phyloP scores from a whole-genome alignment of 2,113 vertebrate genomes.

The Podarcis cretensis region DNA sequence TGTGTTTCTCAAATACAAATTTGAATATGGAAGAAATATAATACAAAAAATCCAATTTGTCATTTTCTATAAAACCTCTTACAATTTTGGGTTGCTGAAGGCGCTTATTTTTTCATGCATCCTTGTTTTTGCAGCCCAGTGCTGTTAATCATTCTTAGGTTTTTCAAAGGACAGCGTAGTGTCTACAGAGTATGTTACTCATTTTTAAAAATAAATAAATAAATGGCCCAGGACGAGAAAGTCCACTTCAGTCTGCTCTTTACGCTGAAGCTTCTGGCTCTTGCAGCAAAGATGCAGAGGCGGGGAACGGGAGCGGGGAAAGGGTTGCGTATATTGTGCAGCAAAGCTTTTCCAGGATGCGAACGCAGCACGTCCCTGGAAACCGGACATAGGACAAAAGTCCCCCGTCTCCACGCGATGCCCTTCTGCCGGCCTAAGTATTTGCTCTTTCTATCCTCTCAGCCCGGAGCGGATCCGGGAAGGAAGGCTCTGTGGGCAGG shows the following conservation, averaged over 20 bases:
- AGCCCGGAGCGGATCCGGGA: neutral
- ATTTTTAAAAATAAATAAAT: neutral
- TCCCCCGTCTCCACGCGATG: neutral
- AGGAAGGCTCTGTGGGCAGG: neutral
- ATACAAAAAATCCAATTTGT: neutral
- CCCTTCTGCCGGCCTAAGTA: neutral
- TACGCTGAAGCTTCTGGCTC: neutral
- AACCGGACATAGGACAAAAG: neutral
- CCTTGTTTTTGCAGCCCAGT: neutral
- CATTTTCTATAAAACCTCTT: too few species aligned
- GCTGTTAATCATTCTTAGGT: neutral
- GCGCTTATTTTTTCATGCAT: neutral
- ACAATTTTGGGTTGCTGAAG: too few species aligned
- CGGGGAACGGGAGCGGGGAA: neutral
- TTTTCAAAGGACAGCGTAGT: neutral
- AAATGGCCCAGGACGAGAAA: neutral
- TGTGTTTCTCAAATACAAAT: neutral
- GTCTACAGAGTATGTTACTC: neutral
- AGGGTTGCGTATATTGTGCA: neutral
- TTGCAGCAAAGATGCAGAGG: too few species aligned
- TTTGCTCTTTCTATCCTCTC: neutral
- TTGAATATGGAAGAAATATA: neutral
- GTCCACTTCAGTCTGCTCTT: too few species aligned
- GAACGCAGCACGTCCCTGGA: neutral
- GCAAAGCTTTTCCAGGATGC: neutral